Conservation (phyloP, 2,797 vertebrate genomes). For the Pseudocheirus occidentalis region DNA sequence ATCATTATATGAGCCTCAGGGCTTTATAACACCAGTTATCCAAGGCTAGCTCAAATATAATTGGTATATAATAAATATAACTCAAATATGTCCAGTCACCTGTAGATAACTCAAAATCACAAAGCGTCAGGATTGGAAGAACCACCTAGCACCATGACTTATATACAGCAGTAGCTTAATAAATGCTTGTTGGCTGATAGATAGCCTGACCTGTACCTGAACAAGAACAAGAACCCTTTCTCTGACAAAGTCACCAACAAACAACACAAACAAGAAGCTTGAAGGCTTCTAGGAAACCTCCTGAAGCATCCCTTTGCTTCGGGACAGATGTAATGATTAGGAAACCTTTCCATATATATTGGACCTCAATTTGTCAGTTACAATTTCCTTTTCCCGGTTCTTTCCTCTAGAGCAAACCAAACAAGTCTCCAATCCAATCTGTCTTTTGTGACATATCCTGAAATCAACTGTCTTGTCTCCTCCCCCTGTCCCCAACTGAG, state of each 20-base stretch:
- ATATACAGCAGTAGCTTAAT: neutral
- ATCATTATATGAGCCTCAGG: neutral
- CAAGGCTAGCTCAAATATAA: neutral
- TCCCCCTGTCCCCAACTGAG: too few species aligned
- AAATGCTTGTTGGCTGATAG: neutral
- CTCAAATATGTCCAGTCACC: neutral
- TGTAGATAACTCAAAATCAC: neutral
- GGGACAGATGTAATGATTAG: neutral
- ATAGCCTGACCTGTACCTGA: neutral
- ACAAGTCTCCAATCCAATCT: neutral
- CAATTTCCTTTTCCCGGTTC: neutral
- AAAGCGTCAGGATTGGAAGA: neutral
- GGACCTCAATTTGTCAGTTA: neutral
- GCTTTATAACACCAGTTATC: neutral
- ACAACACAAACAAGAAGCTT: too few species aligned
- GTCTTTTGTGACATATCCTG: neutral
- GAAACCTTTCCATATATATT: neutral
- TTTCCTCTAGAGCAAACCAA: neutral
- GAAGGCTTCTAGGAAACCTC: neutral
- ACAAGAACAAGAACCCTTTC: neutral
- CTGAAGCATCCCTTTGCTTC: neutral
- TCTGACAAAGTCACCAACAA: neutral
- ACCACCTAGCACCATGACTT: neutral
- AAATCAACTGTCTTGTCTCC: neutral
- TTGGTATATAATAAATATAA: too few species aligned